Evolutionary conservation across 2,113 vertebrate genomes (phyloP).

Genomic region (Macquaria ambigua): DNA sequence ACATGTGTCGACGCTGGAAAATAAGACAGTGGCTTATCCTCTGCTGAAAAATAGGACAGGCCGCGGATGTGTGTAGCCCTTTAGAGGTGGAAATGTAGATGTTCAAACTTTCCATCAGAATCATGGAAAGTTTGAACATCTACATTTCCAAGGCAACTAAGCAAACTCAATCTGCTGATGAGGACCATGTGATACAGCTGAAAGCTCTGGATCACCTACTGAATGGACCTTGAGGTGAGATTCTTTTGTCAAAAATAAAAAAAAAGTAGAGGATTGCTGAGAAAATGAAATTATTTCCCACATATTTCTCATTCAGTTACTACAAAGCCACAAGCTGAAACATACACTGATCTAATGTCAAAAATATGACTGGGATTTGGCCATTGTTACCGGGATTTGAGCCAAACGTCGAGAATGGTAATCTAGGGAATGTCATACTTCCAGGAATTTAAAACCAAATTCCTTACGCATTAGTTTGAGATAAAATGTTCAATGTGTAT

Average conservation of each 20-base stretch:
- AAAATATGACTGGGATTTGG: constrained; percentile 35
- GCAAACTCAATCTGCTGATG: neutral
- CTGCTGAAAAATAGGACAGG: no score
- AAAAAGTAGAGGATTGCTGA: constrained; percentile 4
- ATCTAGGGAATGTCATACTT: constrained; percentile 29
- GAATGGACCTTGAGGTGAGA: neutral
- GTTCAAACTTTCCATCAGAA: neutral
- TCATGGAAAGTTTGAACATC: neutral
- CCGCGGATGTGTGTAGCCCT: no score
- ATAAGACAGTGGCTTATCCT: no score
- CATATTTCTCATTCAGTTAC: neutral
- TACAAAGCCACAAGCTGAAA: constrained; percentile 40
- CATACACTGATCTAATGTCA: constrained; percentile 34
- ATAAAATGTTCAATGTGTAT: constrained; percentile 35
- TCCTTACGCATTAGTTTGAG: constrained; percentile 33
- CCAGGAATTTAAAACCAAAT: constrained; percentile 37
- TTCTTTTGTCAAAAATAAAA: neutral
- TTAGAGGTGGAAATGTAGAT: neutral
- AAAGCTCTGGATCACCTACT: neutral
- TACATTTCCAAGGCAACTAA: neutral
- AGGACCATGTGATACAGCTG: neutral
- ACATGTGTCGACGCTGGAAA: no score
- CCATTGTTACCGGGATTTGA: neutral
- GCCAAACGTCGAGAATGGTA: constrained; percentile 22
- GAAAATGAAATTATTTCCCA: constrained; percentile 13